These are phyloP conservation scores for Siniperca scherzeri DNA, from an alignment of 2,797 vertebrate genomes.

Conservation along the genomic window DNA sequence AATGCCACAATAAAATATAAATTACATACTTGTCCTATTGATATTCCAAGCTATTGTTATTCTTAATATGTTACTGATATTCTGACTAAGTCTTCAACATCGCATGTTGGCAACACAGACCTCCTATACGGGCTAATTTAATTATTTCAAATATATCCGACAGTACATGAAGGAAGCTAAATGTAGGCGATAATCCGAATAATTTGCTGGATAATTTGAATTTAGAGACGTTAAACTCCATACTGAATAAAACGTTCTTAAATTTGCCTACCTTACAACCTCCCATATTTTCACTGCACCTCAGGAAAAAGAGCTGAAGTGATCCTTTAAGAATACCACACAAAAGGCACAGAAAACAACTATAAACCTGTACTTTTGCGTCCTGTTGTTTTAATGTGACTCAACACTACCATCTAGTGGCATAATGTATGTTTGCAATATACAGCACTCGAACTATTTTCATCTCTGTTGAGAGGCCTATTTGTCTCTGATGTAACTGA, in stretches of 20 bases:
- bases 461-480: neutral
- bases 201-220: neutral
- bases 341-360: neutral
- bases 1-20: neutral
- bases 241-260: neutral
- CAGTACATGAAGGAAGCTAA: neutral
- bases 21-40: neutral
- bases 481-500: neutral
- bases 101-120: neutral
- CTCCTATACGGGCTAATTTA: neutral
- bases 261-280: neutral
- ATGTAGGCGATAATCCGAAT: neutral
- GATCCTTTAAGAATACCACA: neutral
- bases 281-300: neutral
- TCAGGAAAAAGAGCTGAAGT: neutral
- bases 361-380: no score
- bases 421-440: neutral
- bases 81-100: neutral
- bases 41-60: neutral
- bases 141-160: neutral
- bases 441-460: neutral
- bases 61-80: neutral
- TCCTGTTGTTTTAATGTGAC: neutral
- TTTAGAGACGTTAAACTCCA: neutral
- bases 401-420: constrained; percentile 59